A percentile compares a stretch with the other conserved stretches of the same genome.
Evolutionary conservation across 2,113 vertebrate species (phyloP).

Genomic region (Budorcas taxicolor): DNA sequence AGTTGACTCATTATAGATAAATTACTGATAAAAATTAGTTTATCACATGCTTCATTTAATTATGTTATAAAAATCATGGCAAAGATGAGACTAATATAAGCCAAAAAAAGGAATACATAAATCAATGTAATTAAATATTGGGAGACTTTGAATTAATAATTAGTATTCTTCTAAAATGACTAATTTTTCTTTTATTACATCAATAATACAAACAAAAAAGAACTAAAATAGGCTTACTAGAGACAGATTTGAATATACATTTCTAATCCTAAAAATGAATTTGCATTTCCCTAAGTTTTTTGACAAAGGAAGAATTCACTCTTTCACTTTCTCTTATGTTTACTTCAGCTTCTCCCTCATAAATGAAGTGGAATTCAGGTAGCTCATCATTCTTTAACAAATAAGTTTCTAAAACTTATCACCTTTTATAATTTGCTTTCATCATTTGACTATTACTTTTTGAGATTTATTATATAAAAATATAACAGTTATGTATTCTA

Average conservation of each 20-base stretch:
- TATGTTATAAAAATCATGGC: neutral
- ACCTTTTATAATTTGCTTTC: neutral
- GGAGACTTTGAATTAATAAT: neutral
- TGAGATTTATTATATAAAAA: neutral
- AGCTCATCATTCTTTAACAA: neutral
- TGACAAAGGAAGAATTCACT: neutral
- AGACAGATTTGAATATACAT: neutral
- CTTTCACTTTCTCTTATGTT: neutral
- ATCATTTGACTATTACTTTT: neutral
- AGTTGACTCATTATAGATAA: neutral
- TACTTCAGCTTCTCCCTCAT: neutral
- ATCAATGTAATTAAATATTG: neutral
- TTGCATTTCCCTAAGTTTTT: neutral
- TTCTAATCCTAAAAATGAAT: neutral
- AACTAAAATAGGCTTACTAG: neutral
- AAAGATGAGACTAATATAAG: neutral
- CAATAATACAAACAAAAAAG: neutral
- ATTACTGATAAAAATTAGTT: neutral
- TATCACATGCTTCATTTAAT: neutral
- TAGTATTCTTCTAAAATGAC: neutral
- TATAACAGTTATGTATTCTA: neutral
- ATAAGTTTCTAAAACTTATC: neutral
- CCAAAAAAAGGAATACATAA: neutral
- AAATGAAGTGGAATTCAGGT: neutral
- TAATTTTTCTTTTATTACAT: neutral